These are phyloP conservation scores for Rhynchotus rufescens DNA, from an alignment of 2,797 vertebrate genomes.

Conservation along the genomic window DNA sequence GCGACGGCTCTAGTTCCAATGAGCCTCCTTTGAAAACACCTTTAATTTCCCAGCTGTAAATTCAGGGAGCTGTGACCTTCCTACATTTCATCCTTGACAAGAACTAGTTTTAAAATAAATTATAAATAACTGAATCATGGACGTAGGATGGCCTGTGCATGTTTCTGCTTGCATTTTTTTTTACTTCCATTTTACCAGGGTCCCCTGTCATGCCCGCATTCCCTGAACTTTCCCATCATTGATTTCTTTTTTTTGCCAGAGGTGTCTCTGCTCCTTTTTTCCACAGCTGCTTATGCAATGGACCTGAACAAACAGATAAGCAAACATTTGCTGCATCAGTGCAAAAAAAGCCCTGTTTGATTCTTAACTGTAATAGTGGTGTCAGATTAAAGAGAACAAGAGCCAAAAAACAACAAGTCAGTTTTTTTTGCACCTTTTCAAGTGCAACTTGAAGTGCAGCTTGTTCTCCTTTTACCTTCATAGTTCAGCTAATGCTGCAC, in stretches of 20 bases:
- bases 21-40: neutral
- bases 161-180: neutral
- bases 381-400: neutral
- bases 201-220: neutral
- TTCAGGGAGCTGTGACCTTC: neutral
- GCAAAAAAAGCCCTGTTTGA: neutral
- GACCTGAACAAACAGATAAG: neutral
- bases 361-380: neutral
- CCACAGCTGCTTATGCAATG: neutral
- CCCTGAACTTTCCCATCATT: neutral
- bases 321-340: neutral
- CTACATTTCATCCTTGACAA: neutral
- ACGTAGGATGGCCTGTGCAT: neutral
- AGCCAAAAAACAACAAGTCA: neutral
- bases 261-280: neutral
- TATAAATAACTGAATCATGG: neutral
- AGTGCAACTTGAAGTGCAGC: neutral
- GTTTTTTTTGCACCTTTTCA: neutral
- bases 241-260: neutral
- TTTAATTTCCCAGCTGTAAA: neutral
- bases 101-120: neutral
- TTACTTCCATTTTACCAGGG: neutral
- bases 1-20: neutral
- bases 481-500: neutral
- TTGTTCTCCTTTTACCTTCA: neutral